Base-by-base conservation (phyloP, 2,797 vertebrate species). In the Melanotaenia pygmaea region DNA sequence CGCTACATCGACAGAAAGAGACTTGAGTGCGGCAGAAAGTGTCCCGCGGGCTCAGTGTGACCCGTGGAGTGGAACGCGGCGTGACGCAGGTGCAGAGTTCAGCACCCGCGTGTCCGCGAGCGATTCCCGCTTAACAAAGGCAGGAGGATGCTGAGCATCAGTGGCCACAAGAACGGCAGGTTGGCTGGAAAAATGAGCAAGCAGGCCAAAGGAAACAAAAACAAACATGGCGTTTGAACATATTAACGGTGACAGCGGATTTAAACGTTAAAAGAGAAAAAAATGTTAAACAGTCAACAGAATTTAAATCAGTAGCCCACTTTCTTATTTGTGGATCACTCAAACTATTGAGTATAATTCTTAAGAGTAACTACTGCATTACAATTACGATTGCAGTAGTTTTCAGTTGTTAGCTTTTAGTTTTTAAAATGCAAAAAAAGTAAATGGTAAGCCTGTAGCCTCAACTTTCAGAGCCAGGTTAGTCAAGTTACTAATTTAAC, bases 81-180 rank as follows among this genome's bases (percentile, higher is more conserved):
- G 93, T 93, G 93, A 94, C 93, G 94, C 94, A 94, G 94, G 94
- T 95, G 94, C 93, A 89, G 91, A 91, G 92, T 92, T 93, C 92
- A 92, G 91, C 89, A 91, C 90, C 89, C 92, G 88, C 88, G 79
- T 94, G 93, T 93, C 93, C 91, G 92, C 86, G 81, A 94, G 94
- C 92, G 84, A 86, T 91, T 78, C 72, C 68, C 74, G 79, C 80
- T 74, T 86, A 77, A 91, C 90, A 89, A 91, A 90, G 86, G 72
- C 78, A 63, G 79, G 73, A 81, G 81, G 81, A 76, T 81, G 79
- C 80, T 43, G 88, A 85, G 82, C 64, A 34, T 83, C 87, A 72
- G 76, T 6, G 70, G 73, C 70, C 43, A 34, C 67, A 67, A 67
- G 64, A 45, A 82, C 64, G 75, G 84, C 87, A 81, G 84, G 86